A percentile compares a stretch with the other conserved stretches of the same genome.
phyloP scores from a whole-genome alignment of 2,888 invertebrate species.

The Eutolmus rufibarbis region DNA sequence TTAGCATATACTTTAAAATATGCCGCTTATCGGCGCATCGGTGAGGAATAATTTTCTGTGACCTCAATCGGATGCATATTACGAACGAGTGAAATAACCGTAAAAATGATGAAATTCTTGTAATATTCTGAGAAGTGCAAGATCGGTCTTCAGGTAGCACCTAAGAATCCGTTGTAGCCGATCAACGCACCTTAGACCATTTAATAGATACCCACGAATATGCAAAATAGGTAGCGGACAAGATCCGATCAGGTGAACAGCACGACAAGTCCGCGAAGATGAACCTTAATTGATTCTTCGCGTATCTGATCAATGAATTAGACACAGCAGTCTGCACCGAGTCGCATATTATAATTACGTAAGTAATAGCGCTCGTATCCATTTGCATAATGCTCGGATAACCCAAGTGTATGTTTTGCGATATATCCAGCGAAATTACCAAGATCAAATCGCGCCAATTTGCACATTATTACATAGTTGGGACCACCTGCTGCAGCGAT shows the following conservation, averaged over 20 bases:
- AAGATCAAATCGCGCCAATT: slow-evolving; percentile 1
- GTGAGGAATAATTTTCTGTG: not conserved
- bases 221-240: not conserved
- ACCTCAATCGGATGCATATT: not conserved
- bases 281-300: not conserved
- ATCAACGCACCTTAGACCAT: not conserved
- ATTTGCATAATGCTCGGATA: slow-evolving; percentile 8
- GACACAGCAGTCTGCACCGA: not conserved
- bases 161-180: not conserved
- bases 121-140: slow-evolving; percentile 2
- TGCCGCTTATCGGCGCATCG: not conserved
- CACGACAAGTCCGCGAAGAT: not conserved
- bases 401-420: not conserved
- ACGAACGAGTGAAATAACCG: not conserved
- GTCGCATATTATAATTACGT: not conserved
- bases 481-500: not conserved
- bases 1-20: not conserved
- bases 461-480: not conserved
- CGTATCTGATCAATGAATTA: slow-evolving; percentile 9
- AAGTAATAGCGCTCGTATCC: not conserved
- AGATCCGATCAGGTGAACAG: not conserved
- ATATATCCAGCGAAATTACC: not conserved
- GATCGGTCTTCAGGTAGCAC: not conserved
- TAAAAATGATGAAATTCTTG: slow-evolving; percentile 26
- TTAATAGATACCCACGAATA: not conserved